Conservation (phyloP, 2,797 vertebrate species). For the Carduelis carduelis region DNA sequence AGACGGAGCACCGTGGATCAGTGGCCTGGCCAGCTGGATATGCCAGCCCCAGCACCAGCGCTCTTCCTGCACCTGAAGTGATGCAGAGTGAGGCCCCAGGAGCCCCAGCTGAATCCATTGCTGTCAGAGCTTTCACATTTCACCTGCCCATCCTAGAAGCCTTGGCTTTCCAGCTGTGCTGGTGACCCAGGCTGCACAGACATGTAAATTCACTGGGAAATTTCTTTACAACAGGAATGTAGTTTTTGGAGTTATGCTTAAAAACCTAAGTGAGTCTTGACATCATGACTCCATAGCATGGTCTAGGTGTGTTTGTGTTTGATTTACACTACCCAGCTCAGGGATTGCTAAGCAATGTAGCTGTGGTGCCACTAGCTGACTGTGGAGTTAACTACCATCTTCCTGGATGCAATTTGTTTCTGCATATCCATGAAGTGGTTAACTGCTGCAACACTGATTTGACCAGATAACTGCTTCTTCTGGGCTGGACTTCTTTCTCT, state of each 20-base stretch:
- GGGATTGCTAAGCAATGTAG: not conserved
- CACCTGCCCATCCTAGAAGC: accelerated
- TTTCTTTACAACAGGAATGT: not conserved
- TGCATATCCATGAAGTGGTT: not conserved
- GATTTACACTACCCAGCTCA: not conserved
- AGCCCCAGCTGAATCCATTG: not conserved
- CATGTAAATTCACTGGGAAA: not conserved
- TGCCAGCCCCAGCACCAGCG: not conserved
- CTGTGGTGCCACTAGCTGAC: not conserved
- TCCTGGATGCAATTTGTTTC: not conserved
- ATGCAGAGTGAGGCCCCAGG: not conserved
- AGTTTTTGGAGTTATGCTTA: not conserved
- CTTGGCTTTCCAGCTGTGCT: not conserved
- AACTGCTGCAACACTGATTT: not conserved
- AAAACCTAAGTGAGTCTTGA: not conserved
- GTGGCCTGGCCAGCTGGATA: not conserved
- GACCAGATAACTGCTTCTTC: not conserved
- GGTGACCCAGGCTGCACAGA: not conserved
- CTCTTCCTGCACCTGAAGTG: not conserved
- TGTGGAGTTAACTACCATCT: not conserved
- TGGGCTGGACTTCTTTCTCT: not conserved
- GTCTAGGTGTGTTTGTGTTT: not conserved
- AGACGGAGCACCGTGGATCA: accelerated
- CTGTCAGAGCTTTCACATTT: not conserved
- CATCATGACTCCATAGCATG: not conserved